Percentiles rank a stretch among this genome's conserved stretches.
These are phyloP conservation scores for Hyppa rectilinea DNA, from an alignment of 2,888 invertebrate genomes.

Conservation along the genomic window DNA sequence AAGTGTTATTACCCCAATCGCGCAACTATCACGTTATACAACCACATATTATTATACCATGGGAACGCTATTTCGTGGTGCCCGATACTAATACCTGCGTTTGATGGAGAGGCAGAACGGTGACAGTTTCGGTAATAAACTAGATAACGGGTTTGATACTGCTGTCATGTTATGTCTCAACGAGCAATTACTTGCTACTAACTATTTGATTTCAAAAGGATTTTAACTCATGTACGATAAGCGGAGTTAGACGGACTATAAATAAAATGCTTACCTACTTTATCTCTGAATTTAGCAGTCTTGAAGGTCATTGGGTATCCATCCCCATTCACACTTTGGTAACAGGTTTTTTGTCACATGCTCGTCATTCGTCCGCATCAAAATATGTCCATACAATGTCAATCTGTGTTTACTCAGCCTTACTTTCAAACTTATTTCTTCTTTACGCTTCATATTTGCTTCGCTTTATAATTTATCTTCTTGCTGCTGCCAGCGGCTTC, in stretches of 20 bases:
- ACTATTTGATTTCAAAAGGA: not conserved
- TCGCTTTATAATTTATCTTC: too few relatives aligned
- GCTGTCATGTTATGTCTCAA: conserved; percentile 1
- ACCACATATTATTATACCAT: conserved; percentile 44
- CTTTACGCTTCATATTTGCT: not conserved
- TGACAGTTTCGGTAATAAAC: conserved; percentile 46
- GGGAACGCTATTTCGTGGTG: conserved; percentile 49
- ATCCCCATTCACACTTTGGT: not conserved
- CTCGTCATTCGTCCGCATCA: not conserved
- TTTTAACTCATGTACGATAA: too few relatives aligned
- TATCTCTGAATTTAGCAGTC: not conserved
- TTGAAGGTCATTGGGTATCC: not conserved
- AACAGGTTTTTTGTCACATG: not conserved
- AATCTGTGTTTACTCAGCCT: not conserved
- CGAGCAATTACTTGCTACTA: not conserved
- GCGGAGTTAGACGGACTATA: not conserved
- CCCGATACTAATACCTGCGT: conserved; percentile 19
- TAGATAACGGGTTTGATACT: conserved; percentile 18
- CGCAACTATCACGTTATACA: conserved; percentile 56
- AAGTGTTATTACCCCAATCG: conserved; percentile 57
- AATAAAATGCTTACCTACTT: not conserved
- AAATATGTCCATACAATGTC: not conserved
- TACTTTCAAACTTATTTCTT: not conserved
- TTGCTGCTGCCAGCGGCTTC: too few relatives aligned
- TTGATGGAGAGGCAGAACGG: conserved; percentile 37